A percentile compares a stretch with the other conserved stretches of the same genome.
These are phyloP conservation scores for Cosmorhoe ocellata DNA, from an alignment of 2,888 invertebrate genomes.

Conservation along the genomic window DNA sequence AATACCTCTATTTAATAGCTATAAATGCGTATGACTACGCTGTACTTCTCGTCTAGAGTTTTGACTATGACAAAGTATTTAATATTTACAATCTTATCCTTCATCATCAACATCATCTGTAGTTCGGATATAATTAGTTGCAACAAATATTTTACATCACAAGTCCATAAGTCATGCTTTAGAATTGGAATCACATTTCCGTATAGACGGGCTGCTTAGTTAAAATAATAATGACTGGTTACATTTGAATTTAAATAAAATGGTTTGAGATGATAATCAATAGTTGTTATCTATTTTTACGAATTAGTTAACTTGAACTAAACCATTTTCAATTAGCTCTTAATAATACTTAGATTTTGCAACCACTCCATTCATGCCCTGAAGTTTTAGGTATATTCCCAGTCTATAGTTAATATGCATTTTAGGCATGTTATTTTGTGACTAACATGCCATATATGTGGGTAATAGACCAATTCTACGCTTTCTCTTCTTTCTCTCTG, in stretches of 20 bases:
- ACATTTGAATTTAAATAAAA: no score
- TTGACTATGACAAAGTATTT: conserved; percentile 39
- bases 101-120: conserved; percentile 12
- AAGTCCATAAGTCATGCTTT: conserved; percentile 46
- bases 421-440: background rate
- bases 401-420: conserved; percentile 2
- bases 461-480: conserved; percentile 73
- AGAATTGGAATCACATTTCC: conserved; percentile 64
- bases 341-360: conserved; percentile 18
- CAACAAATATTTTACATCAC: conserved; percentile 36
- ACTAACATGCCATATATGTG: background rate
- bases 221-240: conserved; percentile 40
- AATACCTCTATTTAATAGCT: conserved; percentile 61
- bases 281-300: background rate
- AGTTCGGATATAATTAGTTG: conserved; percentile 28
- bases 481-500: conserved; percentile 95
- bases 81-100: conserved; percentile 43
- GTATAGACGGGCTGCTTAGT: conserved; percentile 38
- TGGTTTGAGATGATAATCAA: conserved; percentile 1
- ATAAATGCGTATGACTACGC: conserved; percentile 55
- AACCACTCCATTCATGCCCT: conserved; percentile 32
- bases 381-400: background rate
- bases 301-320: background rate
- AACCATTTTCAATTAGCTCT: background rate
- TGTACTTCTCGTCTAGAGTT: conserved; percentile 47